A percentile compares a stretch with the other conserved stretches of the same genome.
Evolutionary conservation across 2,888 invertebrate genomes (phyloP).

Genomic region (Furcula furcula): DNA sequence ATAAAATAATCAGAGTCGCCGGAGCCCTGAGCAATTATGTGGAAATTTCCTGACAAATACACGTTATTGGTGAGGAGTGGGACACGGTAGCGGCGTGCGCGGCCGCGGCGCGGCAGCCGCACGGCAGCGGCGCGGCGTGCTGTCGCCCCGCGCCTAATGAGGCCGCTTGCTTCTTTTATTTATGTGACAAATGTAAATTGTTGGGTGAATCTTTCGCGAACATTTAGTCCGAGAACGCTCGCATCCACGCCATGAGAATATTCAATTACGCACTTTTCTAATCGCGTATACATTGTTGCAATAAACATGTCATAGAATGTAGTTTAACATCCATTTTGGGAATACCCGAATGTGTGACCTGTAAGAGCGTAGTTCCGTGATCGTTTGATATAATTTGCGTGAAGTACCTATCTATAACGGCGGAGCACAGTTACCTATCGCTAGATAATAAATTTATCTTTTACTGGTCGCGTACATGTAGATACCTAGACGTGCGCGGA

Average conservation of each 20-base stretch:
- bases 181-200: constrained; percentile 75
- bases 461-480: constrained; percentile 54
- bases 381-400: constrained; percentile 39
- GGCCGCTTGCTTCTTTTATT: constrained; percentile 71
- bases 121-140: constrained; percentile 26
- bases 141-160: constrained; percentile 61
- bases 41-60: constrained; percentile 62
- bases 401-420: constrained; percentile 45
- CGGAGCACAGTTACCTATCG: constrained; percentile 29
- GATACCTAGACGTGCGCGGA: constrained; percentile 57
- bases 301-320: constrained; percentile 51
- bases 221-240: constrained; percentile 56
- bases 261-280: constrained; percentile 59
- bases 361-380: constrained; percentile 25
- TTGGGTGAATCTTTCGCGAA: constrained; percentile 62
- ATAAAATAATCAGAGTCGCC: constrained; percentile 50
- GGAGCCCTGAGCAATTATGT: constrained; percentile 53
- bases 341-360: constrained; percentile 35
- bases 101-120: constrained; percentile 19
- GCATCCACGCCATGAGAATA: constrained; percentile 53
- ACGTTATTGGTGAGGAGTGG: constrained; percentile 51
- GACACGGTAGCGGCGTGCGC: constrained; percentile 40
- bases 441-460: constrained; percentile 59
- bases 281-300: constrained; percentile 39
- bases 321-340: constrained; percentile 35